phyloP scores from a whole-genome alignment of 2,797 vertebrate genomes.

The Sebastes reedi region DNA sequence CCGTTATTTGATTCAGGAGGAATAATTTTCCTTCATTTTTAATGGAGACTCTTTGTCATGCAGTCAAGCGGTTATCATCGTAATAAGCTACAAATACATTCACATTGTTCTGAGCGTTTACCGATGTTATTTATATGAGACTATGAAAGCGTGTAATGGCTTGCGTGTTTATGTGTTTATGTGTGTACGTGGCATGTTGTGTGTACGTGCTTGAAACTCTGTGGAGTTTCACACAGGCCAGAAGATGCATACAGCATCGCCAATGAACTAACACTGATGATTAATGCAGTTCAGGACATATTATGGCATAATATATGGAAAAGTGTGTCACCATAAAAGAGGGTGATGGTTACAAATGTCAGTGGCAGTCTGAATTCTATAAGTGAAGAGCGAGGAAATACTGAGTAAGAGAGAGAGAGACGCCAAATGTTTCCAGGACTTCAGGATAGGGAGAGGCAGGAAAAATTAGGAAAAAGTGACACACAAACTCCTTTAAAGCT shows the following conservation, averaged over 20 bases:
- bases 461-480: neutral
- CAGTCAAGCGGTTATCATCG: neutral
- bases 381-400: neutral
- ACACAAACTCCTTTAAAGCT: neutral
- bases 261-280: constrained; percentile 35
- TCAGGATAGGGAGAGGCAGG: neutral
- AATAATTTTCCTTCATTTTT: constrained; percentile 20
- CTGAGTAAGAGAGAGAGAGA: neutral
- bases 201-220: constrained; percentile 6
- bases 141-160: neutral
- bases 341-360: constrained; percentile 1
- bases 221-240: constrained; percentile 23
- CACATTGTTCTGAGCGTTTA: constrained; percentile 13
- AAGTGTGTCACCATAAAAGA: neutral
- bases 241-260: constrained; percentile 24
- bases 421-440: neutral
- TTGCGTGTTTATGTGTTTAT: neutral
- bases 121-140: constrained; percentile 4
- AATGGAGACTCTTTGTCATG: constrained; percentile 18
- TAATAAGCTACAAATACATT: constrained; percentile 13
- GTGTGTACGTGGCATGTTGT: neutral
- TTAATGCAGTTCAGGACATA: constrained; percentile 13
- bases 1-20: constrained; percentile 19
- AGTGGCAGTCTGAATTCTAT: neutral
- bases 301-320: constrained; percentile 8